A percentile compares a stretch with the other conserved stretches of the same genome.
Conservation (phyloP, 2,888 invertebrate genomes). For the Epistrophe grossulariae region DNA sequence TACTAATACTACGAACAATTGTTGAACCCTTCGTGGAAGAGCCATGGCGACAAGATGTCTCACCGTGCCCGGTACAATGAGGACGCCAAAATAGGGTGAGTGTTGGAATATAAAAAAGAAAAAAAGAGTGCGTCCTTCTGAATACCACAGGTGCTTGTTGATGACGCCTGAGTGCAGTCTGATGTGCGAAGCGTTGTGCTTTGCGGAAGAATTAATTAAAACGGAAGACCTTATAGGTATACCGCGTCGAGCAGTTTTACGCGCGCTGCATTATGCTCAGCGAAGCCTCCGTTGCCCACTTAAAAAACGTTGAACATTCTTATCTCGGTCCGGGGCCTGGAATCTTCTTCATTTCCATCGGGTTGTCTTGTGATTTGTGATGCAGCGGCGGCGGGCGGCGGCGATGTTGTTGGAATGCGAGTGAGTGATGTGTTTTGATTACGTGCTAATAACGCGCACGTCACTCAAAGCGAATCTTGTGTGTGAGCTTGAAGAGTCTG, state of each 20-base stretch:
- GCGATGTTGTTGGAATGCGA: constrained; percentile 33
- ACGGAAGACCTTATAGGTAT: constrained; percentile 48
- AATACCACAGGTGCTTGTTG: constrained; percentile 57
- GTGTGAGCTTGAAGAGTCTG: constrained; percentile 54
- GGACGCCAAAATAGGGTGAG: constrained; percentile 35
- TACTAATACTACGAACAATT: constrained; percentile 64
- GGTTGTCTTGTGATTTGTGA: constrained; percentile 40
- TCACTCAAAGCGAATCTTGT: constrained; percentile 69
- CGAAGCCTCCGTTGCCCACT: constrained; percentile 39
- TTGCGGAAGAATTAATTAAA: constrained; percentile 58
- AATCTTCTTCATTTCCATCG: constrained; percentile 71
- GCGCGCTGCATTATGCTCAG: constrained; percentile 33
- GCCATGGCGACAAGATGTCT: constrained; percentile 60
- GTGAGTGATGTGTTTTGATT: constrained; percentile 75
- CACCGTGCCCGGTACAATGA: constrained; percentile 40
- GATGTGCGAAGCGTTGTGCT: not conserved
- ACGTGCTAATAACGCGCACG: constrained; percentile 74
- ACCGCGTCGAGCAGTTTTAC: constrained; percentile 6
- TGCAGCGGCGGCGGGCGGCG: too few relatives aligned
- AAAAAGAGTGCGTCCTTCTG: constrained; percentile 2
- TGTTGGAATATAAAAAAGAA: too few relatives aligned
- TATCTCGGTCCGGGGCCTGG: constrained; percentile 48
- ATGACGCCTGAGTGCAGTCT: constrained; percentile 26
- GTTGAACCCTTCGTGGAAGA: constrained; percentile 62
- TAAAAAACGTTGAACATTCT: constrained; percentile 59